Conservation (phyloP, 1,140 invertebrate species). For the Pararge aegeria region DNA sequence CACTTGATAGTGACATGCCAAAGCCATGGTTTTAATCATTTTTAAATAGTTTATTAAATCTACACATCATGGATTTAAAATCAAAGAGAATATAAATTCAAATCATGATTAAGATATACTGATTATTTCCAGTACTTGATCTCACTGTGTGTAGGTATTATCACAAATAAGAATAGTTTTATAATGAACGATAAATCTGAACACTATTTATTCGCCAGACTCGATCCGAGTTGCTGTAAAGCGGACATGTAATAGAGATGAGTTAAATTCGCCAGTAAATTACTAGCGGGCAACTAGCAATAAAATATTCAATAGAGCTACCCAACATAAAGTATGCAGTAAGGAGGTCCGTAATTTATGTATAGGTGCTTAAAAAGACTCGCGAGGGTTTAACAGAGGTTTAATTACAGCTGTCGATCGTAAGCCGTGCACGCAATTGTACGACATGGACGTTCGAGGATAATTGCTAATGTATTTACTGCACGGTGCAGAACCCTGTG, state of each 20-base stretch:
- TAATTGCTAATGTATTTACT: slow-evolving; percentile 27
- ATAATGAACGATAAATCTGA: background rate
- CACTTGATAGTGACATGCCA: too few relatives aligned
- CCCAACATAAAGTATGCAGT: slow-evolving; percentile 20
- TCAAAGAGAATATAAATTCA: too few relatives aligned
- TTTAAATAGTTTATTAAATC: too few relatives aligned
- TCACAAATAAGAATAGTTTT: background rate
- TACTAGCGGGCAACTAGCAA: slow-evolving; percentile 12
- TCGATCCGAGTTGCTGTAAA: slow-evolving; percentile 7
- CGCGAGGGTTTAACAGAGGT: slow-evolving; percentile 33
- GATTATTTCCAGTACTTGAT: too few relatives aligned
- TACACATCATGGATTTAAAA: too few relatives aligned
- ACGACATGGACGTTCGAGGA: slow-evolving; percentile 33
- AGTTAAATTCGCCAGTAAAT: slow-evolving; percentile 21
- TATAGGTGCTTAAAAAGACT: slow-evolving; percentile 29
- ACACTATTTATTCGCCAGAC: background rate
- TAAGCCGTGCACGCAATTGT: slow-evolving; percentile 36
- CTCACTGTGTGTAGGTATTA: too few relatives aligned
- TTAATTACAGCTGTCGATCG: slow-evolving; percentile 40
- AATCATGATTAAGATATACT: too few relatives aligned
- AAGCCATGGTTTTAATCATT: too few relatives aligned
- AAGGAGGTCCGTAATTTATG: slow-evolving; percentile 24
- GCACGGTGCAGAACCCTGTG: background rate
- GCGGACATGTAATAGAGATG: slow-evolving; percentile 21
- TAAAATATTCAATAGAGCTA: slow-evolving; percentile 25